Conservation (phyloP, 2,888 invertebrate genomes). For the Protula sp. region DNA sequence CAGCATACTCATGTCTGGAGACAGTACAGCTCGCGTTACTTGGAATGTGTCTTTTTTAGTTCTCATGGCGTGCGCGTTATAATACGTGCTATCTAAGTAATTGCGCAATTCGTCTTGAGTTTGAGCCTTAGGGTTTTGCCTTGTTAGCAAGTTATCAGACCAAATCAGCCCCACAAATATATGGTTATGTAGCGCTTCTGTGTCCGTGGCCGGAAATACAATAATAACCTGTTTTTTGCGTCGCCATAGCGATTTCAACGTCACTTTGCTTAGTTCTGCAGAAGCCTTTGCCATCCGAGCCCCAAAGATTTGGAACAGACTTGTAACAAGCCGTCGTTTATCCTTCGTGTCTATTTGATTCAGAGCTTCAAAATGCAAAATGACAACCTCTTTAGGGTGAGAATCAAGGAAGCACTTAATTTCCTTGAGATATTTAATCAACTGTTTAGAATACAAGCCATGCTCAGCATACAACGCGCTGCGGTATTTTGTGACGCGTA, state of each 20-base stretch:
- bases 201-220: conserved; percentile 44
- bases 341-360: conserved; percentile 65
- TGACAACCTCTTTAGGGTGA: conserved; percentile 70
- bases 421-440: conserved; percentile 63
- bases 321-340: conserved; percentile 63
- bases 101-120: background rate
- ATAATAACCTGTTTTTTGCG: conserved; percentile 58
- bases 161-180: conserved; percentile 68
- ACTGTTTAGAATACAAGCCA: conserved; percentile 52
- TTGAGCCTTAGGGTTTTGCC: background rate
- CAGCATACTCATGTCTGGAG: conserved; percentile 56
- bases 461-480: conserved; percentile 36
- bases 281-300: conserved; percentile 53
- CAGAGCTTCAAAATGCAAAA: conserved; percentile 81
- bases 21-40: conserved; percentile 76
- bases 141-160: conserved; percentile 12
- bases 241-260: conserved; percentile 59
- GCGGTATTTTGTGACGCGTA: conserved; percentile 68
- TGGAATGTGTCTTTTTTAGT: conserved; percentile 54
- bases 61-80: background rate
- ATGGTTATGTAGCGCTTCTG: conserved; percentile 70
- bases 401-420: conserved; percentile 65
- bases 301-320: conserved; percentile 55
- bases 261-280: conserved; percentile 55
- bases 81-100: background rate